Evolutionary conservation across 2,888 invertebrate genomes (phyloP), one percentile per base, ranked within the genome.

Genomic region (Brachypalpus laphriformis): DNA sequence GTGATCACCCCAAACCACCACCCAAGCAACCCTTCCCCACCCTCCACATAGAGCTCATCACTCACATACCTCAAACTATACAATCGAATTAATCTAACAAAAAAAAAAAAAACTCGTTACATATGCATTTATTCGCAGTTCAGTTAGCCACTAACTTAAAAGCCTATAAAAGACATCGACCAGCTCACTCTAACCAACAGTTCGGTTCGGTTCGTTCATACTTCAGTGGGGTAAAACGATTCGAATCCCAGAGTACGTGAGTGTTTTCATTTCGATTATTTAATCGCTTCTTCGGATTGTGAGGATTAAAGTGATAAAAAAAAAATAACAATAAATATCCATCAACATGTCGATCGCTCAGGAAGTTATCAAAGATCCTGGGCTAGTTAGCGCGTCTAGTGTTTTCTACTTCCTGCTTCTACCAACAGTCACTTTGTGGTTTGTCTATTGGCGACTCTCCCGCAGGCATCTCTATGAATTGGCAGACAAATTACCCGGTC

Each of bases 381-480:
- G 89, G 31, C 57, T 91, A 61, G 89, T 91, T 72, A 90, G 94
- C 47, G 94, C 96, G 22, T 94, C 94, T 72, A 94, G 93, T 87
- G 92, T 96, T 82, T 96, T 96, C 90, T 94, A 96, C 88, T 93
- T 94, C 82, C 94, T 97, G n/a, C 92, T 97, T 56, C 91, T 96
- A 18, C 96, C 95, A 45, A 95, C 95, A 0, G 25, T 96, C 37
- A 91, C 94, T 2, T 93, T 97, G 59, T 96, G 95, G 94, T 95
- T 95, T 90, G 92, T 94, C 28, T 97, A 97, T 92, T 97, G 95
- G 95, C 93, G 94, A 57, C 92, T 96, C 88, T 96, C 96, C 8
- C 93, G 96, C n/a, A 93, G 94, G 42, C 95, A 94, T 89, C 88
- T 97, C 90, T 93, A 95, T 83, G 95, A 96, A 89, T 92, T 96